These are phyloP conservation scores for Podarcis raffonei DNA, from an alignment of 2,113 vertebrate species.

Conservation along the genomic window DNA sequence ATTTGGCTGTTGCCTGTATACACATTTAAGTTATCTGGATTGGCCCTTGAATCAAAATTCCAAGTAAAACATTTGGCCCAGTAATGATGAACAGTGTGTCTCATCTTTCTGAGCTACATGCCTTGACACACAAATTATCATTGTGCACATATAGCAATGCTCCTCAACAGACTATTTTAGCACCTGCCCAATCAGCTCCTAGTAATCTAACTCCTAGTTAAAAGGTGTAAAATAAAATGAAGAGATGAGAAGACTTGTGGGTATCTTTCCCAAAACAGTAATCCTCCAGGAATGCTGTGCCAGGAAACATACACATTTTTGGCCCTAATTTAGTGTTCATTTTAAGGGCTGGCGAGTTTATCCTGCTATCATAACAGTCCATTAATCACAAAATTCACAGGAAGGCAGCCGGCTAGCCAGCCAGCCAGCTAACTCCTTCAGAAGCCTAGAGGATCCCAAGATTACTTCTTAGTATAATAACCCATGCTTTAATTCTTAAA, in stretches of 20 bases:
- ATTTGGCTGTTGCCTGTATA: neutral
- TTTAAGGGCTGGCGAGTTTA: neutral
- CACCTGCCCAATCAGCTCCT: neutral
- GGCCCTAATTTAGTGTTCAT: neutral
- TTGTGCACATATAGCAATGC: neutral
- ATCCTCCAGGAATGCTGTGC: neutral
- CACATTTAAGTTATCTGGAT: neutral
- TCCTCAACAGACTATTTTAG: slow-evolving; percentile 27
- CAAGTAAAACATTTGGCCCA: neutral
- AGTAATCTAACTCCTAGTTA: neutral
- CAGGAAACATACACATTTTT: neutral
- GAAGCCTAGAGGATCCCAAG: slow-evolving; percentile 10
- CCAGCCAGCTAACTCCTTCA: slow-evolving; percentile 12
- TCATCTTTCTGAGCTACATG: neutral
- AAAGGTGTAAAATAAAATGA: neutral
- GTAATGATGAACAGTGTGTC: neutral
- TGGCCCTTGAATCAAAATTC: neutral
- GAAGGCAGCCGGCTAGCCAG: neutral
- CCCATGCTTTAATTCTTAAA: slow-evolving; percentile 11
- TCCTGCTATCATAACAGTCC: neutral
- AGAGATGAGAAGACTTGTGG: neutral
- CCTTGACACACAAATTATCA: neutral
- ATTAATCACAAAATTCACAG: slow-evolving; percentile 30
- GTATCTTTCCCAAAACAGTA: neutral
- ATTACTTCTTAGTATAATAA: neutral